These are phyloP conservation scores for Patiria miniata DNA, from an alignment of 35 echinoderm and acorn worm genomes.

Conservation along the genomic window DNA sequence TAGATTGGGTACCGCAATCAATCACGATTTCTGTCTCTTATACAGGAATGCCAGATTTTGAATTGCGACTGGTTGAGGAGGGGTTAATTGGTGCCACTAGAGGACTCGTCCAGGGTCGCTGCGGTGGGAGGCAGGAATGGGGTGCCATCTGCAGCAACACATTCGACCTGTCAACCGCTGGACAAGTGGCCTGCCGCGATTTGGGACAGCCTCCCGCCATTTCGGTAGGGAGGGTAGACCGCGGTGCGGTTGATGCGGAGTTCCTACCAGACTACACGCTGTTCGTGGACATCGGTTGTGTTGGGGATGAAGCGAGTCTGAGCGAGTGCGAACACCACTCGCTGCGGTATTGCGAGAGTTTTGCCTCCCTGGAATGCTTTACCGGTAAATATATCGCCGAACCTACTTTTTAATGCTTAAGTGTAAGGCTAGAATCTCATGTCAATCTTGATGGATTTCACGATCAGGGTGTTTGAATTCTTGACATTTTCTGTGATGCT, in stretches of 20 bases:
- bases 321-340: not conserved
- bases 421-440: too few relatives aligned
- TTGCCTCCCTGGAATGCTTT: not conserved
- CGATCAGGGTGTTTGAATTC: too few relatives aligned
- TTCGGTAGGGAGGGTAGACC: not conserved
- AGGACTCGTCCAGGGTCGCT: not conserved
- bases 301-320: not conserved
- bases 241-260: not conserved
- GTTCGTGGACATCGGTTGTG: slow-evolving; percentile 2
- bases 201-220: not conserved
- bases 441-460: too few relatives aligned
- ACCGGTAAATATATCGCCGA: not conserved
- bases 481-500: too few relatives aligned
- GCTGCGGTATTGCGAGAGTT: not conserved
- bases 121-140: not conserved
- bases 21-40: not conserved
- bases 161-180: not conserved
- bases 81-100: not conserved
- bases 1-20: too few relatives aligned
- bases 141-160: slow-evolving; percentile 4
- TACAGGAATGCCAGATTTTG: slow-evolving; percentile 7
- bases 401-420: too few relatives aligned
- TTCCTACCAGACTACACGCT: not conserved
- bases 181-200: not conserved
- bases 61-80: not conserved